These are phyloP conservation scores for Heliconius ethilla DNA, from an alignment of 2,888 invertebrate species.

Conservation along the genomic window DNA sequence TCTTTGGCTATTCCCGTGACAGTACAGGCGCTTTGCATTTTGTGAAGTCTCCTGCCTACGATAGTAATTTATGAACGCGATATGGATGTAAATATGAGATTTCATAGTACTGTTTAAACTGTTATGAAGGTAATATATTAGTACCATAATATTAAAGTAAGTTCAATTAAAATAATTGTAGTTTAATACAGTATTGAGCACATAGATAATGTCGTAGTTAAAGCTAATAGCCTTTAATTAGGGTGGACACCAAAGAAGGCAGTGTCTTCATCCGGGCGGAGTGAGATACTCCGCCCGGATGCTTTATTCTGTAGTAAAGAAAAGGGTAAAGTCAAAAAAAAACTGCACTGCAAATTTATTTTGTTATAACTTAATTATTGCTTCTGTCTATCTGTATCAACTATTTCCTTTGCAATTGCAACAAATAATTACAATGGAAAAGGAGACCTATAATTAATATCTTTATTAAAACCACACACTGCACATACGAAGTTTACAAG, in stretches of 20 bases:
- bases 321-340: background rate
- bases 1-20: slow-evolving; percentile 47
- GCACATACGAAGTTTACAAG: background rate
- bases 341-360: background rate
- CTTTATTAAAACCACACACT: background rate
- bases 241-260: background rate
- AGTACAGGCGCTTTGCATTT: slow-evolving; percentile 47
- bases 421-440: background rate
- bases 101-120: background rate
- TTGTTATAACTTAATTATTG: background rate
- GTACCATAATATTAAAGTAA: background rate
- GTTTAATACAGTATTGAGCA: too few species aligned
- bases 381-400: background rate
- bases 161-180: background rate
- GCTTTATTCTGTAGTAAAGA: background rate
- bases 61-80: slow-evolving; percentile 33
- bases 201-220: too few species aligned
- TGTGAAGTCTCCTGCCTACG: slow-evolving; percentile 38
- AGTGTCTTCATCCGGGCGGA: background rate
- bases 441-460: background rate
- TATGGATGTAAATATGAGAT: slow-evolving; percentile 12
- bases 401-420: too few species aligned
- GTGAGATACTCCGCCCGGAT: too few species aligned
- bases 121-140: background rate
- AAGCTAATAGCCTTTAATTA: background rate